Evolutionary conservation across 2,113 vertebrate species (phyloP).

Genomic region (Recurvirostra avosetta): DNA sequence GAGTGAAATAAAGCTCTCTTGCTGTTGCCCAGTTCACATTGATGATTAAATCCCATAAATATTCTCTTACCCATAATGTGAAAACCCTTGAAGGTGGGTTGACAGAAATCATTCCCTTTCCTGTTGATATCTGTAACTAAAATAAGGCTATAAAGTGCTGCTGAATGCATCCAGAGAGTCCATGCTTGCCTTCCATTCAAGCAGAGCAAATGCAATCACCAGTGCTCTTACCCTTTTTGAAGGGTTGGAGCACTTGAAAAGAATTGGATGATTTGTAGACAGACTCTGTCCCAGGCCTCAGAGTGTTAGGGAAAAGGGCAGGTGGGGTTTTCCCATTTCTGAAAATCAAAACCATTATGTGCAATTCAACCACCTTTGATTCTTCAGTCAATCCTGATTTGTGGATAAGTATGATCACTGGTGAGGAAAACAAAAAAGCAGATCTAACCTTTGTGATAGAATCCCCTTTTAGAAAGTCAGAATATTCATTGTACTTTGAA

Average conservation of each 20-base stretch:
- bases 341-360: not conserved
- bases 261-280: slow-evolving; percentile 9
- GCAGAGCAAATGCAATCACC: slow-evolving; percentile 37
- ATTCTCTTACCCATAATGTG: not conserved
- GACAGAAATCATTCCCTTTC: not conserved
- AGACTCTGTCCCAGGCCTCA: not conserved
- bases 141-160: not conserved
- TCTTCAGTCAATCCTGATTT: not conserved
- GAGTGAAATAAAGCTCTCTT: not conserved
- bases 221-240: not conserved
- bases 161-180: not conserved
- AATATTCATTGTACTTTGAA: not conserved
- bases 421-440: not conserved
- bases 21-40: not conserved
- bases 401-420: not conserved
- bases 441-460: not conserved
- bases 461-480: not conserved
- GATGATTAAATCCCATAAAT: not conserved
- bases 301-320: not conserved
- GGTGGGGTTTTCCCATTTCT: not conserved
- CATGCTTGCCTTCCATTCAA: not conserved
- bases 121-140: not conserved
- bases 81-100: not conserved
- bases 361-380: not conserved
- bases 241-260: slow-evolving; percentile 1